Conservation (phyloP, 2,888 invertebrate genomes). For the Halictus quadricinctus region DNA sequence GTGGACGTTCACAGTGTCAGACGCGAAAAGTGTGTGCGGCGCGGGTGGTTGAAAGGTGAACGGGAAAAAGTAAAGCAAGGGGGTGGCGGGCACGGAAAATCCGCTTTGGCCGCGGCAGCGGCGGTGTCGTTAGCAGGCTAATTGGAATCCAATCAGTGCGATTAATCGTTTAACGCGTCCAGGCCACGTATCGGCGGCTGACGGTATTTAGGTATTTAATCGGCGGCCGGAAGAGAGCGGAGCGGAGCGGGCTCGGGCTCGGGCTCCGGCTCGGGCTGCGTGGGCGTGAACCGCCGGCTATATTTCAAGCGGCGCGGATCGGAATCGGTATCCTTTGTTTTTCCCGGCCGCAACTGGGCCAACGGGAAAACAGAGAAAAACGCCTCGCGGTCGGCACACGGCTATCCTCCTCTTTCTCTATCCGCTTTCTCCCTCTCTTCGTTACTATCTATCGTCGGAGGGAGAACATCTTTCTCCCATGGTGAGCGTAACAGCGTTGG, state of each 20-base stretch:
- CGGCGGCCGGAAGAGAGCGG: constrained; percentile 26
- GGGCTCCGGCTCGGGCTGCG: constrained; percentile 61
- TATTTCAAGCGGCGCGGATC: constrained; percentile 73
- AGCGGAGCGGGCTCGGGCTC: constrained; percentile 33
- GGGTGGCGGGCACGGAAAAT: constrained; percentile 22
- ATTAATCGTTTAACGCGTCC: constrained; percentile 79
- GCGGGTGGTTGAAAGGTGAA: neutral
- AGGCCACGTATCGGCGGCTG: constrained; percentile 61
- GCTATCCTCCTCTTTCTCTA: neutral
- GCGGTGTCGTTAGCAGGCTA: constrained; percentile 72
- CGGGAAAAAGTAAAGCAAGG: neutral
- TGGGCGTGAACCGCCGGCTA: constrained; percentile 77
- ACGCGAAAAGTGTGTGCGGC: neutral
- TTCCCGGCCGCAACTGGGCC: constrained; percentile 45
- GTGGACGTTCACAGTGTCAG: constrained; percentile 7
- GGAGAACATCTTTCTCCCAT: constrained; percentile 37
- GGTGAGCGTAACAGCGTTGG: constrained; percentile 32
- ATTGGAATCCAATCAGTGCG: constrained; percentile 80
- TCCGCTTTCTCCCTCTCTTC: neutral
- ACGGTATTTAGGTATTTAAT: constrained; percentile 58
- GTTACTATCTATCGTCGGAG: neutral
- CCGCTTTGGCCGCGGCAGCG: constrained; percentile 52
- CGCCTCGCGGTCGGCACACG: neutral
- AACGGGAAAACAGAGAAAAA: constrained; percentile 28
- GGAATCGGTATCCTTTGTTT: constrained; percentile 56